Evolutionary conservation across 2,888 invertebrate species (phyloP).

Genomic region (Drosophila yooni): DNA sequence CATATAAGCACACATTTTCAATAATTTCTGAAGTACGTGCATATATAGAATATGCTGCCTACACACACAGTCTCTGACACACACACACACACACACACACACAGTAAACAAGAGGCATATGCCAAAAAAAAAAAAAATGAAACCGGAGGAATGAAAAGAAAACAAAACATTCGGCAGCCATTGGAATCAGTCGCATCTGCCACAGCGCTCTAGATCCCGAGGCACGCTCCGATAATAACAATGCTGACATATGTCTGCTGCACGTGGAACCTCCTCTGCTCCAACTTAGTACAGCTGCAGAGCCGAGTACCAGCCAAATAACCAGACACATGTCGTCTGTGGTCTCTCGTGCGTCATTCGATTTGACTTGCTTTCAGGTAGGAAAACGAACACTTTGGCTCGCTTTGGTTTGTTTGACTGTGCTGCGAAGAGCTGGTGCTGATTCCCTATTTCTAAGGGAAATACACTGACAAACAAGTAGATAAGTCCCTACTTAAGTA

Average conservation of each 20-base stretch:
- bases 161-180: conserved; percentile 40
- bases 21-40: conserved; percentile 26
- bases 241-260: conserved; percentile 49
- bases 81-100: neutral
- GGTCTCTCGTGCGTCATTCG: conserved; percentile 41
- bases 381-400: conserved; percentile 9
- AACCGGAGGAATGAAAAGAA: conserved; percentile 20
- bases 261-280: conserved; percentile 45
- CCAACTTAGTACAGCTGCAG: conserved; percentile 13
- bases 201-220: conserved; percentile 19
- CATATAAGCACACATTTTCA: conserved; percentile 34
- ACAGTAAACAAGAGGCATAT: conserved; percentile 8
- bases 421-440: conserved; percentile 9
- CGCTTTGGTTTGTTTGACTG: conserved; percentile 4
- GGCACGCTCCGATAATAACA: conserved; percentile 54
- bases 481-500: neutral
- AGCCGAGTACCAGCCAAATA: conserved; percentile 11
- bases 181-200: conserved; percentile 53
- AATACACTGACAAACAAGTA: conserved; percentile 1
- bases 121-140: conserved; percentile 6
- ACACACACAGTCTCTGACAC: neutral
- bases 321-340: conserved; percentile 37
- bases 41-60: conserved; percentile 25
- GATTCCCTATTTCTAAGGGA: conserved; percentile 7
- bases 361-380: conserved; percentile 52